A percentile compares a stretch with the other conserved stretches of the same genome.
These are phyloP conservation scores for Neelides folsomi DNA, from an alignment of 2,888 invertebrate genomes.

Conservation along the genomic window DNA sequence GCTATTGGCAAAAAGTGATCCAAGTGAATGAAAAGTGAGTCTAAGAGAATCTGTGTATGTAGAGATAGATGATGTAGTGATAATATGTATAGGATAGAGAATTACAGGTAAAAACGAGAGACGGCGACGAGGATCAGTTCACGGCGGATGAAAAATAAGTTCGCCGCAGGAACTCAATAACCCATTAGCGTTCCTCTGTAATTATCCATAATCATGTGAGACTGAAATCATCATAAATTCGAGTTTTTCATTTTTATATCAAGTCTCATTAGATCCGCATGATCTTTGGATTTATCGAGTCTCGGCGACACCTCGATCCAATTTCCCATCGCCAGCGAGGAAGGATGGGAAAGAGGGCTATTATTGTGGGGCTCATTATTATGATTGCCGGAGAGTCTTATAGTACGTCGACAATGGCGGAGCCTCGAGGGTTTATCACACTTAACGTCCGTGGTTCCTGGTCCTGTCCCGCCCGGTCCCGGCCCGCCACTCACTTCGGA, in stretches of 20 bases:
- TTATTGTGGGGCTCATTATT: slow-evolving; percentile 9
- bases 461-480: too few relatives aligned
- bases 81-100: too few relatives aligned
- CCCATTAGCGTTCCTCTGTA: slow-evolving; percentile 13
- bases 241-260: slow-evolving; percentile 22
- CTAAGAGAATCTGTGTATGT: too few relatives aligned
- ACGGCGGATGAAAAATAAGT: too few relatives aligned
- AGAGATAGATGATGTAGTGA: too few relatives aligned
- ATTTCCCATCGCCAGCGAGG: not conserved
- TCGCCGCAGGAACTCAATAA: not conserved
- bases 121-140: too few relatives aligned
- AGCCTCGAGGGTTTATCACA: not conserved
- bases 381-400: slow-evolving; percentile 4
- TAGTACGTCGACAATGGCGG: slow-evolving; percentile 1
- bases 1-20: too few relatives aligned
- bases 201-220: slow-evolving; percentile 32
- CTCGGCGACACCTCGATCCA: too few relatives aligned
- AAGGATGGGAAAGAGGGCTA: slow-evolving; percentile 9
- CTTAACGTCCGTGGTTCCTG: too few relatives aligned
- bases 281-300: slow-evolving; percentile 16
- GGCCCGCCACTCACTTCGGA: too few relatives aligned
- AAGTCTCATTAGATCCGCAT: slow-evolving; percentile 33
- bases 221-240: slow-evolving; percentile 32
- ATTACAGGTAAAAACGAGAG: too few relatives aligned
- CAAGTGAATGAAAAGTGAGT: too few relatives aligned